These are phyloP conservation scores for Neosilurus mollespiculum DNA, from an alignment of 2,797 vertebrate genomes.

Conservation along the genomic window DNA sequence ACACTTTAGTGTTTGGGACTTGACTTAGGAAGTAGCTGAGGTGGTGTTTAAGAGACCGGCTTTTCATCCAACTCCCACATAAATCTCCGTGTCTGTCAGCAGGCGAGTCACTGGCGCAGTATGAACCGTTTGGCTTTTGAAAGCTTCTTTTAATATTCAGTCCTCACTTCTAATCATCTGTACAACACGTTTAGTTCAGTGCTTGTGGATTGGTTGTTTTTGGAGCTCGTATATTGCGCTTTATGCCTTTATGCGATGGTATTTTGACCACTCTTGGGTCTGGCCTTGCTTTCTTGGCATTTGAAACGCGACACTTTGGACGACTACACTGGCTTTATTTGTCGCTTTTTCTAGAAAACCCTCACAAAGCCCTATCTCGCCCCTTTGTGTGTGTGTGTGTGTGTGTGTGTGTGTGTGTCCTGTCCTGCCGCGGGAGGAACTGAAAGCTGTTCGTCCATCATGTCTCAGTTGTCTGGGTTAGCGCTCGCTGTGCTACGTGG, in stretches of 20 bases:
- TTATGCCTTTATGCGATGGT: neutral
- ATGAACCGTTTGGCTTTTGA: slow-evolving; percentile 43
- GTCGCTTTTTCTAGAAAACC: no score
- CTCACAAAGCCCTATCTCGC: no score
- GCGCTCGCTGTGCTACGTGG: slow-evolving; percentile 76
- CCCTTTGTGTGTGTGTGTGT: slow-evolving; percentile 26
- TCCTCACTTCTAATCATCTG: neutral
- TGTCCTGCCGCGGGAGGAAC: slow-evolving; percentile 54
- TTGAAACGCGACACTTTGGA: neutral
- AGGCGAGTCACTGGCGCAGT: slow-evolving; percentile 10
- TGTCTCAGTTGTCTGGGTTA: slow-evolving; percentile 71
- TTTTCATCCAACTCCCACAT: neutral
- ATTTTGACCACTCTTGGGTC: neutral
- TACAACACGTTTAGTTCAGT: neutral
- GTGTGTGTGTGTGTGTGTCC: slow-evolving; percentile 36
- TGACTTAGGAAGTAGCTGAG: slow-evolving; percentile 29
- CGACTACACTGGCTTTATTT: neutral
- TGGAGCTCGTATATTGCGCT: neutral
- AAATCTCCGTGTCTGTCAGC: no score
- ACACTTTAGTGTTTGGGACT: slow-evolving; percentile 56
- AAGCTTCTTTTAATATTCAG: neutral
- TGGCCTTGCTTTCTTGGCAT: neutral
- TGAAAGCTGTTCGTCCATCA: slow-evolving; percentile 60
- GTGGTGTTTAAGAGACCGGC: slow-evolving; percentile 4
- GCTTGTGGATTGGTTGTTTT: neutral